A percentile compares a stretch with the other conserved stretches of the same genome.
Evolutionary conservation across 1,140 invertebrate genomes (phyloP).

Genomic region (Pissodes strobi): DNA sequence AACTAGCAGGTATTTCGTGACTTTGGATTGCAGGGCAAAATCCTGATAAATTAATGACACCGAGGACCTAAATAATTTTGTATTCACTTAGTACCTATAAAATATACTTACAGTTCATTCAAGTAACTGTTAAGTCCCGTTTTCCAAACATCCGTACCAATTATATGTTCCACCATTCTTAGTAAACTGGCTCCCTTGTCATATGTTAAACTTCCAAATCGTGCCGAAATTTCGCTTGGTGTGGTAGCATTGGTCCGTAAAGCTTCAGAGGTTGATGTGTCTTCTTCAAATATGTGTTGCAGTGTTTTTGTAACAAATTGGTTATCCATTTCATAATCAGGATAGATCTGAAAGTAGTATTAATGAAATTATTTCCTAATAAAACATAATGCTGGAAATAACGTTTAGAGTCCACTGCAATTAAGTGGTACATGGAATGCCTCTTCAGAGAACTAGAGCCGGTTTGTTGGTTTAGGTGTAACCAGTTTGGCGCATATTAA

Average conservation of each 20-base stretch:
- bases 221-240: constrained; percentile 53
- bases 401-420: too few species aligned
- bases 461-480: too few species aligned
- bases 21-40: too few species aligned
- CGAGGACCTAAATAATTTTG: background rate
- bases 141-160: constrained; percentile 66
- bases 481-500: too few species aligned
- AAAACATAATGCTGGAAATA: too few species aligned
- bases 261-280: constrained; percentile 42
- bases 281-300: constrained; percentile 49
- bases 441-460: too few species aligned
- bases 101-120: constrained; percentile 55
- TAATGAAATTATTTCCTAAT: background rate
- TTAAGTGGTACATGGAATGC: too few species aligned
- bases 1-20: too few species aligned
- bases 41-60: background rate
- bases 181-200: constrained; percentile 71
- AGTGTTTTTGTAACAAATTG: constrained; percentile 58
- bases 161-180: constrained; percentile 74
- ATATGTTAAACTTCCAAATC: constrained; percentile 65
- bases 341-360: constrained; percentile 31
- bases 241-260: constrained; percentile 49
- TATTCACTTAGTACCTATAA: too few species aligned
- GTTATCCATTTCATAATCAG: constrained; percentile 43
- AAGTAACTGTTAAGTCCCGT: constrained; percentile 64